phyloP scores from a whole-genome alignment of 1,140 invertebrate genomes.

The Argopecten irradians region DNA sequence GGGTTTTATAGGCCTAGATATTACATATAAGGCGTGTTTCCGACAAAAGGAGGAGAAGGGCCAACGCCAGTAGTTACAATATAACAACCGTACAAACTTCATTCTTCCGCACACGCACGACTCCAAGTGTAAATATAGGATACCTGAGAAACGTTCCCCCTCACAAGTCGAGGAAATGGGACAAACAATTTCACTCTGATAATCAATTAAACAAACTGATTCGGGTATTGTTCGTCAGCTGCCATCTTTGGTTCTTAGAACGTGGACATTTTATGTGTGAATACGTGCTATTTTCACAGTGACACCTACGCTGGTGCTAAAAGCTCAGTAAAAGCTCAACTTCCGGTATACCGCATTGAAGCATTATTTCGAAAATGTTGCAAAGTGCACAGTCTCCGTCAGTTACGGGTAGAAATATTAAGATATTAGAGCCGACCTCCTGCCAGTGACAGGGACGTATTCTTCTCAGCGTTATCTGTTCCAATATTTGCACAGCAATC shows the following conservation, averaged over 20 bases:
- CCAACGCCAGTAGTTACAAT: not conserved
- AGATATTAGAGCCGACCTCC: not conserved
- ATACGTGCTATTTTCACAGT: conserved; percentile 17
- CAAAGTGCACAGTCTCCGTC: not conserved
- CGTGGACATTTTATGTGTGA: not conserved
- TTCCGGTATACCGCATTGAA: not conserved
- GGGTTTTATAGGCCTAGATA: too few species aligned
- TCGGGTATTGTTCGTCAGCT: not conserved
- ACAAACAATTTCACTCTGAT: not conserved
- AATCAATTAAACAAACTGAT: conserved; percentile 16
- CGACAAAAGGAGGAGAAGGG: not conserved
- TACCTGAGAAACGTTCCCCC: not conserved
- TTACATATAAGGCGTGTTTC: not conserved
- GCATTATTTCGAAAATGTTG: conserved; percentile 18
- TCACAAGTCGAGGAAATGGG: not conserved
- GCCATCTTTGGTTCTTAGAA: not conserved
- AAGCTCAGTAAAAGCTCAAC: conserved; percentile 10
- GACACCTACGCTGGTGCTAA: conserved; percentile 15
- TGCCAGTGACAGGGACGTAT: not conserved
- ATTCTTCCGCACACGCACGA: not conserved
- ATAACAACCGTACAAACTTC: not conserved
- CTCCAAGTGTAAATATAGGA: not conserved
- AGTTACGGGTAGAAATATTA: not conserved
- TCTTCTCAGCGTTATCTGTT: conserved; percentile 2
- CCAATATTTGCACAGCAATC: conserved; percentile 16